Evolutionary conservation across 2,113 vertebrate genomes (phyloP).

Genomic region (Cyphomyrus plagiostoma): DNA sequence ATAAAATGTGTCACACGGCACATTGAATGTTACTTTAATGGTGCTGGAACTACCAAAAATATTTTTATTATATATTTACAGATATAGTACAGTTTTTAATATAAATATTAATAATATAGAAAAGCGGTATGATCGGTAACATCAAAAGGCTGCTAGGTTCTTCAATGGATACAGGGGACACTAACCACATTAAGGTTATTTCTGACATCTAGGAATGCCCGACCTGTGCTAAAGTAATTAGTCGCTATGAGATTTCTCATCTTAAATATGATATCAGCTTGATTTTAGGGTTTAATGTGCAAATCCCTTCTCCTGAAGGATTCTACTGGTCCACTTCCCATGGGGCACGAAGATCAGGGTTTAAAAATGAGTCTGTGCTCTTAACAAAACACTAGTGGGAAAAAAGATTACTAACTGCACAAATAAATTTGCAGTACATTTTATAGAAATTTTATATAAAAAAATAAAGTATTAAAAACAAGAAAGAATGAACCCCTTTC

Average conservation of each 20-base stretch:
- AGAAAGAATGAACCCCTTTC: neutral
- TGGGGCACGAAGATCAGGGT: neutral
- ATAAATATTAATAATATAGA: neutral
- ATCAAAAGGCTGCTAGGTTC: neutral
- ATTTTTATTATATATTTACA: neutral
- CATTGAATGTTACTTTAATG: neutral
- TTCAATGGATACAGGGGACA: neutral
- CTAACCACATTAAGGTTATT: neutral
- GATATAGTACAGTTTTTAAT: neutral
- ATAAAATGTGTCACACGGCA: neutral
- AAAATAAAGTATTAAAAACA: neutral
- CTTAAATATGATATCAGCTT: neutral
- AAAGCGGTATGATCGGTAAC: neutral
- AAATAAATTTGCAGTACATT: neutral
- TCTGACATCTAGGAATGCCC: neutral
- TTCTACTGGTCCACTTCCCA: neutral
- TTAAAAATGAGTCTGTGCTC: neutral
- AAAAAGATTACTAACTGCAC: neutral
- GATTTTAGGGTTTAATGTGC: neutral
- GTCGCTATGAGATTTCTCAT: neutral
- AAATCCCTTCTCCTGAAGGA: neutral
- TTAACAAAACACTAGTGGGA: neutral
- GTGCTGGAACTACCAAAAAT: neutral
- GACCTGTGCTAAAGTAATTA: neutral
- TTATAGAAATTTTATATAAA: neutral